A percentile compares a stretch with the other conserved stretches of the same genome.
Evolutionary conservation across 2,113 vertebrate species (phyloP).

Genomic region (Brachionichthys hirsutus): DNA sequence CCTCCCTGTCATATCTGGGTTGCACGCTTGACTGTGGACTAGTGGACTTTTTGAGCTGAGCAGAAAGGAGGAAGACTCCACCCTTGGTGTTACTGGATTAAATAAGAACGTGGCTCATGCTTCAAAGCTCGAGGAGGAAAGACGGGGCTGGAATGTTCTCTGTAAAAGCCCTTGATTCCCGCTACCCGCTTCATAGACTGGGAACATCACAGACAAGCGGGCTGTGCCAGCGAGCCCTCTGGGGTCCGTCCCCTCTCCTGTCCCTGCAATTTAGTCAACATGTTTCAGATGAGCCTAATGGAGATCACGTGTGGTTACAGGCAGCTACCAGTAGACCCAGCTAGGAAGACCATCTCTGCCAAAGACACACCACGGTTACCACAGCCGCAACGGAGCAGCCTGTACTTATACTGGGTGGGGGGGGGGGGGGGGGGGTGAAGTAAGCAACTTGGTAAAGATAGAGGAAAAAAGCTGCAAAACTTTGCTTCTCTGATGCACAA

Average conservation of each 20-base stretch:
- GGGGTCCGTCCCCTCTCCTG: conserved; percentile 65
- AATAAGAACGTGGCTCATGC: conserved; percentile 35
- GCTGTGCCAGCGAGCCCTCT: conserved; percentile 65
- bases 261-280: conserved; percentile 74
- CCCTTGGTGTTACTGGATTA: conserved; percentile 43
- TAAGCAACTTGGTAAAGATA: conserved; percentile 55
- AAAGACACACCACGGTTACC: conserved; percentile 68
- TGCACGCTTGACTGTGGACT: conserved; percentile 81
- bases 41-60: conserved; percentile 73
- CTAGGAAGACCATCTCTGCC: conserved; percentile 62
- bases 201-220: conserved; percentile 67
- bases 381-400: conserved; percentile 60
- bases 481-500: conserved; percentile 34
- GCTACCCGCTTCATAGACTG: conserved; percentile 53
- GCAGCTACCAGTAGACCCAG: conserved; percentile 55
- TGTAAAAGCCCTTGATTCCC: conserved; percentile 65
- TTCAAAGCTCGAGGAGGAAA: conserved; percentile 40
- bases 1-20: conserved; percentile 73
- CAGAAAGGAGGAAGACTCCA: conserved; percentile 54
- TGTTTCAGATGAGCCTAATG: conserved; percentile 76
- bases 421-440: conserved; percentile 54
- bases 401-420: conserved; percentile 66
- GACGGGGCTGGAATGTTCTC: conserved; percentile 66
- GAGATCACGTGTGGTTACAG: conserved; percentile 75
- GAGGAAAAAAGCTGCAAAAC: conserved; percentile 50